A percentile compares a stretch with the other conserved stretches of the same genome.
phyloP scores from a whole-genome alignment of 2,797 vertebrate genomes.

The Odontamblyopus rebecca region DNA sequence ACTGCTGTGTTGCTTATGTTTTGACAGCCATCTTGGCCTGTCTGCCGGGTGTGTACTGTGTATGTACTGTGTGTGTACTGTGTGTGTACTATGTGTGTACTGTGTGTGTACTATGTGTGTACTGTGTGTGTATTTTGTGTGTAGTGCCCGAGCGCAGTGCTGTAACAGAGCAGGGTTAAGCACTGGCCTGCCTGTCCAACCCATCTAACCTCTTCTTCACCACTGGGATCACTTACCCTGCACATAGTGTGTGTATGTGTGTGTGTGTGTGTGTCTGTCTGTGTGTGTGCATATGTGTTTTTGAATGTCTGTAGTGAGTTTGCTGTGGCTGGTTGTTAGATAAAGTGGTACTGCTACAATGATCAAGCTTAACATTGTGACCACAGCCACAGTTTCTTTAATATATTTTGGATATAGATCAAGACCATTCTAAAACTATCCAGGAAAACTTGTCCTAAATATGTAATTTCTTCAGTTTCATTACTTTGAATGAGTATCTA shows the following conservation, averaged over 20 bases:
- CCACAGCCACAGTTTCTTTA: not conserved
- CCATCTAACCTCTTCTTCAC: conserved; percentile 65
- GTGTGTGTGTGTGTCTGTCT: too few species aligned
- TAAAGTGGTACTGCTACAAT: not conserved
- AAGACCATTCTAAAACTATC: too few species aligned
- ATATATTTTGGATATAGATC: too few species aligned
- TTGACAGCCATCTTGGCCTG: conserved; percentile 66
- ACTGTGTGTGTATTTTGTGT: not conserved
- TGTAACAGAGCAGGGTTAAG: conserved; percentile 52
- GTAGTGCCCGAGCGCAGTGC: not conserved
- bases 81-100: not conserved
- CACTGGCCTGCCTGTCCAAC: conserved; percentile 57
- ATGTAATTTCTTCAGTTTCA: too few species aligned
- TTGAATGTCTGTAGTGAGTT: conserved; percentile 16
- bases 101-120: not conserved
- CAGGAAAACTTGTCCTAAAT: too few species aligned
- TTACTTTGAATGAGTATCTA: too few species aligned
- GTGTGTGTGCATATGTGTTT: not conserved
- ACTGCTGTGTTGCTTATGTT: conserved; percentile 64
- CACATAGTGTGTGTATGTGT: too few species aligned
- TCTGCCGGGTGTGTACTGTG: conserved; percentile 30
- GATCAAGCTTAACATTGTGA: not conserved
- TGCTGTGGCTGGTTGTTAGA: conserved; percentile 21
- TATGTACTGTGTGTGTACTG: too few species aligned
- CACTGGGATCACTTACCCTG: conserved; percentile 67